Percentiles rank a stretch among this genome's conserved stretches.
These are phyloP conservation scores for Oegoconia quadripuncta DNA, from an alignment of 2,888 invertebrate genomes.

Conservation along the genomic window DNA sequence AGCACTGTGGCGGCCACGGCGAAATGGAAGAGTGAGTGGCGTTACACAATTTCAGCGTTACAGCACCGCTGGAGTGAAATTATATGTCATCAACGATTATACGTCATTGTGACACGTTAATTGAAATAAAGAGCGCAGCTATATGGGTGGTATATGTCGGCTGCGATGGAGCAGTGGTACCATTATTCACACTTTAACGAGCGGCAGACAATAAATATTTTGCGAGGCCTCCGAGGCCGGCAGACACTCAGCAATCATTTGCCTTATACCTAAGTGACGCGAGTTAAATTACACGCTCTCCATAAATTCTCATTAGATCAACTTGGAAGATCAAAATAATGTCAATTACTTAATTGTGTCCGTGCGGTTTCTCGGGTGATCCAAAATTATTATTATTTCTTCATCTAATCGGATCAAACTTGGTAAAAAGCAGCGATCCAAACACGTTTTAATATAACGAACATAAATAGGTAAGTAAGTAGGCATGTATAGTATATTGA, in stretches of 20 bases:
- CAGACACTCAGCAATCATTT: slow-evolving; percentile 22
- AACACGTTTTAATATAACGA: no score
- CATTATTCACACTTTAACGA: slow-evolving; percentile 11
- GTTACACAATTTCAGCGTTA: slow-evolving; percentile 23
- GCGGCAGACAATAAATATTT: slow-evolving; percentile 14
- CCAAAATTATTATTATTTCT: no score
- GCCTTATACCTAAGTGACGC: slow-evolving; percentile 24
- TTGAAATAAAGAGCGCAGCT: slow-evolving; percentile 4
- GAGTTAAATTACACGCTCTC: slow-evolving; percentile 23
- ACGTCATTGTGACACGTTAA: slow-evolving; percentile 6
- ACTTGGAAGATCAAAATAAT: slow-evolving; percentile 25
- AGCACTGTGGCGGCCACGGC: slow-evolving; percentile 19
- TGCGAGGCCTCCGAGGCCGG: slow-evolving; percentile 8
- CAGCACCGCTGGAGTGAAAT: slow-evolving; percentile 14
- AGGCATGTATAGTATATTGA: no score
- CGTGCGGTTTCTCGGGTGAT: slow-evolving; percentile 24
- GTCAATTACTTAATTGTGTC: slow-evolving; percentile 28
- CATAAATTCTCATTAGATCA: slow-evolving; percentile 44
- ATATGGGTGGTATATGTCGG: slow-evolving; percentile 1
- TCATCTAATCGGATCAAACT: no score
- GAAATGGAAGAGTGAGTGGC: slow-evolving; percentile 28
- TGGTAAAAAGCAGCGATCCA: no score
- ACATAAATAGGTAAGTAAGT: no score
- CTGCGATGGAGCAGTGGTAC: slow-evolving; percentile 1
- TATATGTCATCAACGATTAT: slow-evolving; percentile 16